A percentile compares a stretch with the other conserved stretches of the same genome.
These are phyloP conservation scores for Drosophila pseudoobscura DNA, from an alignment of 1,140 invertebrate species.

Conservation along the genomic window DNA sequence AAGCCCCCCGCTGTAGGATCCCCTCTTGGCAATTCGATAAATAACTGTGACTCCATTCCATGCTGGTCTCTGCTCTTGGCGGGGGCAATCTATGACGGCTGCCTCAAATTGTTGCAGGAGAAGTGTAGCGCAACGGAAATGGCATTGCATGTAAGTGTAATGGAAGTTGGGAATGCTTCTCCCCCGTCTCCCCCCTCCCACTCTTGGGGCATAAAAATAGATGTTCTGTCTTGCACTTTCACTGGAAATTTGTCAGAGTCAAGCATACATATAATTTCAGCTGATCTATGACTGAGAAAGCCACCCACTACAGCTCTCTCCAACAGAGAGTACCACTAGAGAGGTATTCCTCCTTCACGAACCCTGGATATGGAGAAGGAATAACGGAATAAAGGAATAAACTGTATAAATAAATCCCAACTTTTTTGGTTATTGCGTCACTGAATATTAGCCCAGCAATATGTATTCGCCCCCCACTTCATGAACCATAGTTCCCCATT, in stretches of 20 bases:
- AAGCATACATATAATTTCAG: too few species aligned
- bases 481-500: constrained; percentile 10
- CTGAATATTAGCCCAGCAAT: background rate
- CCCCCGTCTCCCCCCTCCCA: background rate
- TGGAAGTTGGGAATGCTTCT: constrained; percentile 31
- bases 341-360: too few species aligned
- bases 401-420: background rate
- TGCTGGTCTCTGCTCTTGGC: background rate
- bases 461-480: too few species aligned
- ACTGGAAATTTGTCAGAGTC: constrained; percentile 7
- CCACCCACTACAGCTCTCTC: too few species aligned
- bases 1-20: constrained; percentile 1
- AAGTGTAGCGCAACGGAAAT: constrained; percentile 59
- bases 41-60: constrained; percentile 29
- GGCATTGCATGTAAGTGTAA: constrained; percentile 58
- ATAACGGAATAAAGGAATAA: too few species aligned
- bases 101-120: constrained; percentile 47
- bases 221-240: constrained; percentile 27
- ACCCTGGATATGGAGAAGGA: too few species aligned
- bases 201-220: constrained; percentile 7
- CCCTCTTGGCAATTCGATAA: constrained; percentile 16
- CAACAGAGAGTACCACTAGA: too few species aligned
- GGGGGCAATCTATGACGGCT: constrained; percentile 35
- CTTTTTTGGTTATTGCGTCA: background rate
- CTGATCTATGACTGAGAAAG: too few species aligned